A percentile compares a stretch with the other conserved stretches of the same genome.
Evolutionary conservation across 2,888 invertebrate genomes (phyloP).

Genomic region (Smittia sp.): DNA sequence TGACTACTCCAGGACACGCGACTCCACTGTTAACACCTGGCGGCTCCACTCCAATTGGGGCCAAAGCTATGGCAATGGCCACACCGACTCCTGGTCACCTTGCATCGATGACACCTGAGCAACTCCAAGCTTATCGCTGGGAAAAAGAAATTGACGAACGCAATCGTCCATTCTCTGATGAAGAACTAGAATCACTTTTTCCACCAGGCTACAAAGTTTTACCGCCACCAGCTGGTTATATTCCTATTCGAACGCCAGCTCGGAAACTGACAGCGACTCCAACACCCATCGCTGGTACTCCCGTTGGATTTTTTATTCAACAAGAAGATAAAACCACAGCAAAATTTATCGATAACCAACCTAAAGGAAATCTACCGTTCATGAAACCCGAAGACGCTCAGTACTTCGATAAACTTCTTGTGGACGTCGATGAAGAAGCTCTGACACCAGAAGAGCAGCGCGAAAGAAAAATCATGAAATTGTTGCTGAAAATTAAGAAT

Average conservation of each 20-base stretch:
- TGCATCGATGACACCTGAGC: conserved; percentile 98
- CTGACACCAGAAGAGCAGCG: conserved; percentile 95
- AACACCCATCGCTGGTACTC: conserved; percentile 90
- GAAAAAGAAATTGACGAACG: conserved; percentile 98
- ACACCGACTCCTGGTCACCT: conserved; percentile 96
- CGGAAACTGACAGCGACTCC: conserved; percentile 97
- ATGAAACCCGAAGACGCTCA: conserved; percentile 99
- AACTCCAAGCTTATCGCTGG: conserved; percentile 96
- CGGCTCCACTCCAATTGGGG: conserved; percentile 81
- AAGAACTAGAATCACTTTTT: conserved; percentile 96
- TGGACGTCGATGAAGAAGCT: conserved; percentile 96
- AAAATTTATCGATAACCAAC: conserved; percentile 91
- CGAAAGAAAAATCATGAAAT: conserved; percentile 98
- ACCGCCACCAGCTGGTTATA: conserved; percentile 92
- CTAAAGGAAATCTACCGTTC: conserved; percentile 95
- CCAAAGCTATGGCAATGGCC: conserved; percentile 97
- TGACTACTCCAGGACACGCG: conserved; percentile 64
- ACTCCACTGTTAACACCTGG: conserved; percentile 73
- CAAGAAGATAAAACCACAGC: conserved; percentile 82
- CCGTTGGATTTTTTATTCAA: conserved; percentile 93
- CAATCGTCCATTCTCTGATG: conserved; percentile 93
- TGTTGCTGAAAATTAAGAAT: conserved; percentile 97
- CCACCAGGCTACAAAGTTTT: conserved; percentile 97
- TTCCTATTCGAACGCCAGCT: conserved; percentile 95
- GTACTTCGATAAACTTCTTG: conserved; percentile 96